Percentiles rank a stretch among this genome's conserved stretches.
Conservation (phyloP, 2,797 vertebrate genomes). For the Bradypodion ventrale region DNA sequence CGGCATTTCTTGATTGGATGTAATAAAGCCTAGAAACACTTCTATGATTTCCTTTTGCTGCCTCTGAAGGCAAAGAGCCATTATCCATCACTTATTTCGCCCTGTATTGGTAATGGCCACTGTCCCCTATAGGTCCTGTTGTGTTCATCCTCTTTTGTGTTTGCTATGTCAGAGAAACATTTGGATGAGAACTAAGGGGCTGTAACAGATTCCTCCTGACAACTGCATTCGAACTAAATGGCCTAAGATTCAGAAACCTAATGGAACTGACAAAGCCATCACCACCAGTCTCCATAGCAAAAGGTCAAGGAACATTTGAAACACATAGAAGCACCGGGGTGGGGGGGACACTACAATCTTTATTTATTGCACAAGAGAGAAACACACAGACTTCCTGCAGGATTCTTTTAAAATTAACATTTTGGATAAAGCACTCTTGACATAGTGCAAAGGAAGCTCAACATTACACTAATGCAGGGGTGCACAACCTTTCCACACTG, state of each 20-base stretch:
- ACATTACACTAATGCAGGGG: neutral
- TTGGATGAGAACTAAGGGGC: constrained; percentile 38
- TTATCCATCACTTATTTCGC: constrained; percentile 21
- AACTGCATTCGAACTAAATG: constrained; percentile 48
- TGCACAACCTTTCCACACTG: neutral
- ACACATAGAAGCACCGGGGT: neutral
- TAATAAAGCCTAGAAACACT: constrained; percentile 17
- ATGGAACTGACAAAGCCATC: constrained; percentile 37
- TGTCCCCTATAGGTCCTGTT: constrained; percentile 12
- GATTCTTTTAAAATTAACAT: neutral
- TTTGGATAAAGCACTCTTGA: neutral
- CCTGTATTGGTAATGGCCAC: neutral
- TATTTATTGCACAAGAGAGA: constrained; percentile 1
- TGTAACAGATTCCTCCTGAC: constrained; percentile 49
- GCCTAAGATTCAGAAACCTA: constrained; percentile 36
- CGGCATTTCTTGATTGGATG: constrained; percentile 1
- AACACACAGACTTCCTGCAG: accelerated
- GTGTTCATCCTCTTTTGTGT: constrained; percentile 18
- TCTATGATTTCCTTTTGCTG: constrained; percentile 27
- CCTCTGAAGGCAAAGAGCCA: constrained; percentile 15
- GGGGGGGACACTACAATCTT: neutral
- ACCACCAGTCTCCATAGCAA: constrained; percentile 28
- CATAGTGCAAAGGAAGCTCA: neutral
- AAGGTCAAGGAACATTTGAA: constrained; percentile 25
- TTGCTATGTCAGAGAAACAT: constrained; percentile 34